Conservation (phyloP, 2,888 invertebrate genomes). For the Tryphoninae sp. region DNA sequence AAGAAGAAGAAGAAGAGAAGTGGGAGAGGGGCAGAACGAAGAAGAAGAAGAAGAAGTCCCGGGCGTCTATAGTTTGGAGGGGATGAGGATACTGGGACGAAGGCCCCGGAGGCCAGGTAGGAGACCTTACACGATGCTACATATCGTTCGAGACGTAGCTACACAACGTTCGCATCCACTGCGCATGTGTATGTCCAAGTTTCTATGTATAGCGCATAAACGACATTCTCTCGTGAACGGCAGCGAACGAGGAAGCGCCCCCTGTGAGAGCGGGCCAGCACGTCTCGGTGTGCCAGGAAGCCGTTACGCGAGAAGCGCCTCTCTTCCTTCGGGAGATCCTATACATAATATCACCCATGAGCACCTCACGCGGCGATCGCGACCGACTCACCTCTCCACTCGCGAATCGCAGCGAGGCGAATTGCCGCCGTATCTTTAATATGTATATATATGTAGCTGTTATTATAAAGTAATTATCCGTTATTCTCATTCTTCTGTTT, state of each 20-base stretch:
- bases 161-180: constrained; percentile 31
- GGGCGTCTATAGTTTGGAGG: constrained; percentile 45
- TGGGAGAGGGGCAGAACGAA: constrained; percentile 14
- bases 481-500: constrained; percentile 1
- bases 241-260: constrained; percentile 61
- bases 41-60: constrained; percentile 42
- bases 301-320: constrained; percentile 62
- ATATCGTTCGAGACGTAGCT: constrained; percentile 40
- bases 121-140: constrained; percentile 50
- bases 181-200: constrained; percentile 8
- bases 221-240: constrained; percentile 57
- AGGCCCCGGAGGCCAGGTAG: constrained; percentile 60
- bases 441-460: constrained; percentile 1
- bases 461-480: constrained; percentile 47
- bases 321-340: constrained; percentile 58
- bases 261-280: constrained; percentile 6
- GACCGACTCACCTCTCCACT: constrained; percentile 25
- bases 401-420: constrained; percentile 41
- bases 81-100: constrained; percentile 59
- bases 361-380: constrained; percentile 43
- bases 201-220: constrained; percentile 51
- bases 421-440: constrained; percentile 10
- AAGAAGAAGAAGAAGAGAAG: constrained; percentile 13
- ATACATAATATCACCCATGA: constrained; percentile 38
- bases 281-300: constrained; percentile 58